Base-by-base conservation (phyloP, 2,113 vertebrate genomes). In the Otis tarda region DNA sequence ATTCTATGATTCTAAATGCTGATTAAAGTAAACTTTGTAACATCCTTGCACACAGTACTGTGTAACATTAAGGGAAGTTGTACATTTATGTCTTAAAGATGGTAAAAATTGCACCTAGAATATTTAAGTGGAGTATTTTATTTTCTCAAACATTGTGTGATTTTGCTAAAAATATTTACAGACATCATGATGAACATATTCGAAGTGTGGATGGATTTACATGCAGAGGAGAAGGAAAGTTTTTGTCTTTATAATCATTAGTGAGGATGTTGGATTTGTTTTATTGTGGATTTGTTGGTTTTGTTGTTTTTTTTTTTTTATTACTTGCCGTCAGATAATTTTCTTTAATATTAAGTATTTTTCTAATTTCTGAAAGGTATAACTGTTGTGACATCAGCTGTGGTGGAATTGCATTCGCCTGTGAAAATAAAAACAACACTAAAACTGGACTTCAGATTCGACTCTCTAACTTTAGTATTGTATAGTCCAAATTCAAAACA, bases 311-410 rank as follows among this genome's bases (percentile, higher is more conserved):
- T 57, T 45, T 63, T 3, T 50, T 9, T 60, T 64, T 43, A 53
- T 25, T 84, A 23, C 33, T 87, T 96, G 5, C 45, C 61, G 10
- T 57, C 20, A 9, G 13, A 17, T 65, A 52, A 68, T 81, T 67
- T 86, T 87, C 47, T 83, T 39, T 77, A 75, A 61, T 90, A 35
- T 45, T 52, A 59, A 87, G 24, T 53, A 20, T 31, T 75, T 83
- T 69, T 85, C 49, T 91, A 31, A 76, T 97, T 97, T 95, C 14
- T 77, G 80, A 87, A 88, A 99, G 99, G 98, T 95, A 98, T 98
- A 95, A 99, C 98, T 45, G 98, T 99, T 88, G 98, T 99, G 87
- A 99, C 98, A 3, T 98, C 99, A 89, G 99, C 99, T 90, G 98
- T 99, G 49, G 99, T 99, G 74, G 99, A 99, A 97, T 90, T 98